Evolutionary conservation across 2,113 vertebrate genomes (phyloP).

Genomic region (Ptyas mucosa): DNA sequence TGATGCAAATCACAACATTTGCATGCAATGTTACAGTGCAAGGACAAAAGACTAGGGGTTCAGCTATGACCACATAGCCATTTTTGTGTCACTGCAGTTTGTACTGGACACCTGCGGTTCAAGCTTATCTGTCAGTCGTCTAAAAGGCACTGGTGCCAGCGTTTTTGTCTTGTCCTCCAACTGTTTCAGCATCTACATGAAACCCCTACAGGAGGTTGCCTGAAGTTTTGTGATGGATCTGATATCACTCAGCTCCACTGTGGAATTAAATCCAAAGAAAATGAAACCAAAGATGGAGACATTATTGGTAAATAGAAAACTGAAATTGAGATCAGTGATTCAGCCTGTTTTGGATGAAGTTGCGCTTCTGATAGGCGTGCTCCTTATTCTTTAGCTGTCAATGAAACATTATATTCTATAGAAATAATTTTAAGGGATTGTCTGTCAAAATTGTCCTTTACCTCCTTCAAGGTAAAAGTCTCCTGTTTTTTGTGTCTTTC

Average conservation of each 20-base stretch:
- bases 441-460: not conserved
- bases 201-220: not conserved
- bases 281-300: not conserved
- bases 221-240: not conserved
- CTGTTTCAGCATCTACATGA: not conserved
- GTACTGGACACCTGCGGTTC: not conserved
- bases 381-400: not conserved
- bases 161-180: not conserved
- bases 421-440: not conserved
- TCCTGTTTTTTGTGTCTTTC: not conserved
- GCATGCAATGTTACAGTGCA: not conserved
- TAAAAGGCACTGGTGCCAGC: not conserved
- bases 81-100: not conserved
- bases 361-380: not conserved
- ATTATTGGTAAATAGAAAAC: not conserved
- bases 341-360: not conserved
- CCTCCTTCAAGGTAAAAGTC: not conserved
- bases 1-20: not conserved
- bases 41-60: not conserved
- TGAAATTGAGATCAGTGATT: not conserved
- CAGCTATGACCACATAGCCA: not conserved
- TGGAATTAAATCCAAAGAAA: not conserved
- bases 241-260: not conserved
- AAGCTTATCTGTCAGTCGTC: not conserved
- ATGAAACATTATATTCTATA: not conserved